Evolutionary conservation across 2,888 invertebrate species (phyloP).

Genomic region (Microplitis manilae): DNA sequence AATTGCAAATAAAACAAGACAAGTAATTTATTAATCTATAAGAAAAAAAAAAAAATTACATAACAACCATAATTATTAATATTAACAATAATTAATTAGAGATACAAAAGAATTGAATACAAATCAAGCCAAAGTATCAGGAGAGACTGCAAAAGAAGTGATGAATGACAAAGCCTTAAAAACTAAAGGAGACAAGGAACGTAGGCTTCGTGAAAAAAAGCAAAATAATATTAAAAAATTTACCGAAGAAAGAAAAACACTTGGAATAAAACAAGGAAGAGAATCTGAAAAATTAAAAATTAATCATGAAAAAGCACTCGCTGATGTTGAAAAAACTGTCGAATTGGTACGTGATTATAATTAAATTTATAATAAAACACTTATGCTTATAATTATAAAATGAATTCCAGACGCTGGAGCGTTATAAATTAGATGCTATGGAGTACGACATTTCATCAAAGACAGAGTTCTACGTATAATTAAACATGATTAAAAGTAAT

Average conservation of each 20-base stretch:
- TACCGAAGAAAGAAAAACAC: constrained; percentile 76
- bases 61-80: constrained; percentile 36
- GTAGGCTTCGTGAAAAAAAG: constrained; percentile 76
- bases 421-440: constrained; percentile 71
- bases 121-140: constrained; percentile 78
- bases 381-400: constrained; percentile 31
- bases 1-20: constrained; percentile 75
- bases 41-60: background rate
- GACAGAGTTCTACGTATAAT: constrained; percentile 71
- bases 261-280: constrained; percentile 75
- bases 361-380: background rate
- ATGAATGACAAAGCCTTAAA: constrained; percentile 78
- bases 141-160: constrained; percentile 79
- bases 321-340: constrained; percentile 72
- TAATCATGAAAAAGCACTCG: constrained; percentile 75
- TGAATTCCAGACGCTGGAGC: constrained; percentile 68
- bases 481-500: constrained; percentile 5
- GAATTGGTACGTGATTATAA: constrained; percentile 64
- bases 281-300: constrained; percentile 76
- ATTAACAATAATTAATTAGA: constrained; percentile 61
- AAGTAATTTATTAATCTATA: constrained; percentile 67
- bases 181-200: constrained; percentile 79
- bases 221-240: constrained; percentile 79
- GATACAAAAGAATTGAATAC: constrained; percentile 79
- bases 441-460: constrained; percentile 71